Base-by-base conservation (phyloP, 2,888 invertebrate species). In the Harpagoxenus sublaevis region DNA sequence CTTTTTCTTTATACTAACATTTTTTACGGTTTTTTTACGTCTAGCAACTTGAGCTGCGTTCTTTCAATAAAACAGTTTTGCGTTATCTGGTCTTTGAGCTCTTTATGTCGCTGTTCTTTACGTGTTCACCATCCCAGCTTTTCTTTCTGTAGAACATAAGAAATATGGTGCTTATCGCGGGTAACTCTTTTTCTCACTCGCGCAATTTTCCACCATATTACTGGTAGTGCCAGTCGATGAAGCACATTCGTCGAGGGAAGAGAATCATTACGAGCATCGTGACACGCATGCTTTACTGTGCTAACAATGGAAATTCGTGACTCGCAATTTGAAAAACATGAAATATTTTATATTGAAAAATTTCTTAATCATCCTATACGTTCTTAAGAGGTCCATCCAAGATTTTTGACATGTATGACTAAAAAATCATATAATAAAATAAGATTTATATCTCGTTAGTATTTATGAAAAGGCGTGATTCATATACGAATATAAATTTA, bases 361-460 rank as follows among this genome's bases (percentile, higher is more conserved):
- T 60, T 62, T 73, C 5, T 42, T n/a, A 31, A 57, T 8, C 75
- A 87, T 68, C 83, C 86, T 9, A 23, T n/a, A 86, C 66, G 18
- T 84, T 87, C 5, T 83, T 71, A 35, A 84, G 65, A 1, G 88
- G 28, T 6, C 55, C 68, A 8, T 45, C 35, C 8, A 89, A 77
- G 0, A 87, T 18, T 35, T 12, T 18, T 18, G 83, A 42, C 9
- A 84, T 53, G 42, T 84, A 86, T 55, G 63, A 78, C 89, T 89
- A 62, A 18, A 68, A 68, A 83, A 75, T 68, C 23, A 0, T 2
- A n/a, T 57, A 35, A 28, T 57, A 9, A 73, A 28, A 10, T 45
- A 10, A 57, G 4, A 28, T 28, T 23, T 68, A 51, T 51, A 18
- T 42, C 28, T 31, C 18, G 1, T 31, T 28, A 31, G 2, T 12